Base-by-base conservation (phyloP, 2,797 vertebrate genomes). In the Chelon labrosus region DNA sequence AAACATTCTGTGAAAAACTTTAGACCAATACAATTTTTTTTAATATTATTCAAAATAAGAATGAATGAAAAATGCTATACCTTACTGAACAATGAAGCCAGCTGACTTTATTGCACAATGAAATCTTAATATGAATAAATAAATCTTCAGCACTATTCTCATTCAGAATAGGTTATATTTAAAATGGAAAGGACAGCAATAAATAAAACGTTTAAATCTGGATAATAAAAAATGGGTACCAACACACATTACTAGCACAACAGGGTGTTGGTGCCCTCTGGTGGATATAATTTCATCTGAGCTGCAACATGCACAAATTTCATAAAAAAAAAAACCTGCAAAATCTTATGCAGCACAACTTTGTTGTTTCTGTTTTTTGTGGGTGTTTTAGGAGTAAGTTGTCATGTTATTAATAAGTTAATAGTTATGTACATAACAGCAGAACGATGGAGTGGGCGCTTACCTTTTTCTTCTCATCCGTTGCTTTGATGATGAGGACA, bases 181-280 rank as follows among this genome's bases (percentile, higher is more conserved):
- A 17, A 3, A 51, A n/a, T 47, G 14, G 20, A 39, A 38, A 47
- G 39, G 1, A 11, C 2, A 10, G 53, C 5, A 35, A n/a, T 5
- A 38, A 52, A 52, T 14, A 22, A 2, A 38, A 37, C 5, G 6
- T 25, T 12, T 27, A 16, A 20, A 27, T 71, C 46, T 44, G 46
- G 2, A 27, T 2, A 46, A 17, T 9, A 17, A 46, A 20, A 53
- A n/a, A 10, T 20, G 4, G 38, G 12, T 2, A 27, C 7, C 7
- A n/a, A 9, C 14, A 27, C n/a, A 47, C 3, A 20, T 19, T 9
- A n/a, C 2, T 16, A 44, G 1, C 17, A 7, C 16, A 44, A 17
- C 5, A 46, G 44, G 62, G 41, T 25, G 3, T 11, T 52, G 20
- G 63, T 60, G 73, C 88, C 73, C 82, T 83, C 91, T 91, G 16